These are phyloP conservation scores for Girardia tigrina DNA, from an alignment of 2,888 invertebrate species.

Conservation along the genomic window DNA sequence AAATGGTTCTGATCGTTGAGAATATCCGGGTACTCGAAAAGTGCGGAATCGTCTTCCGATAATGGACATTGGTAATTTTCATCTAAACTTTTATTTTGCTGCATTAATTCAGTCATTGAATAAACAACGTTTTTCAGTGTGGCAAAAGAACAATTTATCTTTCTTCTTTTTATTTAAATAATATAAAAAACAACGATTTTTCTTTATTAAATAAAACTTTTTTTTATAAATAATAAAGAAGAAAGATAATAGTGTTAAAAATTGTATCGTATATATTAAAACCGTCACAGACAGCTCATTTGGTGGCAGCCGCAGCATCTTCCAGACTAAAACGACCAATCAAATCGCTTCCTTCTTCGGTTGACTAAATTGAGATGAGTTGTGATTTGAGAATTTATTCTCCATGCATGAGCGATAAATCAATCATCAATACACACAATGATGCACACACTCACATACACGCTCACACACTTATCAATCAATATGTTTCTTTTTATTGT, in stretches of 20 bases:
- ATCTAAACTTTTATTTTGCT: background rate
- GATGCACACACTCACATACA: background rate
- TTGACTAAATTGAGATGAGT: background rate
- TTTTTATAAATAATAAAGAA: background rate
- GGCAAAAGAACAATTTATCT: no score
- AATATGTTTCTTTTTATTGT: no score
- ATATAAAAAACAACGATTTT: no score
- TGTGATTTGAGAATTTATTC: background rate
- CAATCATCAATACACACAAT: background rate
- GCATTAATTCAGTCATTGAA: background rate
- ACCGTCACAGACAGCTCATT: background rate
- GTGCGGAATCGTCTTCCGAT: background rate
- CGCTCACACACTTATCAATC: background rate
- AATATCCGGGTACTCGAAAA: background rate
- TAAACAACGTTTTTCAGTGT: no score
- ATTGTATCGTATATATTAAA: background rate
- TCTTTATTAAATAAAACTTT: no score
- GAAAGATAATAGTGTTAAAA: background rate
- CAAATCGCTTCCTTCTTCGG: background rate
- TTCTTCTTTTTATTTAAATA: no score
- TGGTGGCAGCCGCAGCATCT: background rate
- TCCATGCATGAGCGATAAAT: background rate
- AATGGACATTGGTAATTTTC: background rate
- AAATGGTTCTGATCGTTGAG: background rate
- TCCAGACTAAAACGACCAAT: background rate